Evolutionary conservation across 2,113 vertebrate genomes (phyloP).

Genomic region (Halichoeres trimaculatus): DNA sequence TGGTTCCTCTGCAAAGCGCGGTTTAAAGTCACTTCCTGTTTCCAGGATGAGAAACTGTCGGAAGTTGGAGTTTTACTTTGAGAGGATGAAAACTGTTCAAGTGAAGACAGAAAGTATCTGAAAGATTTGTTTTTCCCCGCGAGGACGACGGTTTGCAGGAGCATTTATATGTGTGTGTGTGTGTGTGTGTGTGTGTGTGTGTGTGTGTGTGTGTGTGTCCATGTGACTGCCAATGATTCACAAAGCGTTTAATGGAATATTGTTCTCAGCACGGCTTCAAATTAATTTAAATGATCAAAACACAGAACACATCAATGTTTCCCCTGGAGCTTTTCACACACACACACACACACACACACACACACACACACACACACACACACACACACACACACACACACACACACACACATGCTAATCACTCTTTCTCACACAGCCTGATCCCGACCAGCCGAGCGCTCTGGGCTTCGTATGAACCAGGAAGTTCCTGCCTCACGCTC

Average conservation of each 20-base stretch:
- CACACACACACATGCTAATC: constrained; percentile 7
- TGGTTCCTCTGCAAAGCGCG: too few species aligned
- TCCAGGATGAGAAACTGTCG: not conserved
- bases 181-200: not conserved
- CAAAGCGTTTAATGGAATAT: constrained; percentile 69
- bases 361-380: not conserved
- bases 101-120: not conserved
- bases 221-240: constrained; percentile 51
- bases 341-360: too few species aligned
- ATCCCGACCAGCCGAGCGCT: constrained; percentile 49
- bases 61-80: not conserved
- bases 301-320: constrained; percentile 54
- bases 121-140: not conserved
- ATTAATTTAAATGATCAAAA: constrained; percentile 73
- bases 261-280: constrained; percentile 70
- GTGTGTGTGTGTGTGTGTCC: not conserved
- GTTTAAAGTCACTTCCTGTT: too few species aligned
- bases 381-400: not conserved
- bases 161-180: not conserved
- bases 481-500: constrained; percentile 47
- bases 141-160: not conserved
- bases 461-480: constrained; percentile 45
- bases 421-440: constrained; percentile 30
- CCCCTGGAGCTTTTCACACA: constrained; percentile 26
- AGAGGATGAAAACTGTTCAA: not conserved